Base-by-base conservation (phyloP, 2,888 invertebrate species). In the Seira ritae region DNA sequence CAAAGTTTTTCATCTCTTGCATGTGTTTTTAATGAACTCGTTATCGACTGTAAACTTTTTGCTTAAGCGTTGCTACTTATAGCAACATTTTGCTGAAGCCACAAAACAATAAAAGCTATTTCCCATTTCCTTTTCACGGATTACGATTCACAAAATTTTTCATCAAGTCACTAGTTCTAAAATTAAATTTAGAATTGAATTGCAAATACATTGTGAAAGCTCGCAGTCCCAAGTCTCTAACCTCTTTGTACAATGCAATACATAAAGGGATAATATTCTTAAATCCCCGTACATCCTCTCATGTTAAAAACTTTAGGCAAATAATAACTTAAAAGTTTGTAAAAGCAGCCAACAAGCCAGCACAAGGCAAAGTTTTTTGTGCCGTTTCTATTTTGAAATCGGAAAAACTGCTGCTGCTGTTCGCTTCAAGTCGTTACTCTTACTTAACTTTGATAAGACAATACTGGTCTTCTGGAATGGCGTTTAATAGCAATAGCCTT, bases 151-250 rank as follows among this genome's bases (percentile, higher is more conserved):
- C 6, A n/a, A 12, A 50, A n/a, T 50, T 50, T 50, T 50, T 50
- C 50, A 50, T 50, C 50, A 50, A 50, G 50, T 50, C 50, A 15
- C 50, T 15, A 50, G 50, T 50, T 50, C 50, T 50, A 50, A 50
- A 50, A 50, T 50, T 50, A 50, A 50, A 50, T 50, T 50, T n/a
- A 12, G 50, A 50, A 50, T 50, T 50, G 50, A 50, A 50, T 50
- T 50, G 50, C 50, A 50, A 50, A 50, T 50, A 50, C 17, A 50
- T 50, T 50, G 6, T 15, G 17, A 50, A 50, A 50, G 50, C 50
- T 50, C 15, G 12, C 6, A 50, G 50, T 50, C 17, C 3, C 6
- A 50, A 50, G 17, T 50, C 50, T 31, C 31, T 31, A 31, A 8
- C 31, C 8, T 31, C 8, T 31, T 31, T 8, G 2, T 8, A 31